These are phyloP conservation scores for Pristionchus exspectatus DNA, from an alignment of 2,888 invertebrate species.

Conservation along the genomic window DNA sequence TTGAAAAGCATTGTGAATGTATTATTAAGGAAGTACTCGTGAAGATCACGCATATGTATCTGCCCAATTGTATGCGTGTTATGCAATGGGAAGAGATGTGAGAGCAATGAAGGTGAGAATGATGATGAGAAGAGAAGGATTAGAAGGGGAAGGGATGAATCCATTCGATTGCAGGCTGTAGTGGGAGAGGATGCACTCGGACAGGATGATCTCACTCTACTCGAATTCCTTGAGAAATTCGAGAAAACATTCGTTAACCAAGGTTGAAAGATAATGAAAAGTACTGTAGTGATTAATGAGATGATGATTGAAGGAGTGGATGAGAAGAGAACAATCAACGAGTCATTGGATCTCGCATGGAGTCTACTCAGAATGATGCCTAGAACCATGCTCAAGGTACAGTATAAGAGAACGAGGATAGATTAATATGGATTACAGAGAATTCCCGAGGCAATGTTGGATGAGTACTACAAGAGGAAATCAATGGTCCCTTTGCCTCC, in stretches of 20 bases:
- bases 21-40: conserved; percentile 90
- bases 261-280: conserved; percentile 79
- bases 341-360: conserved; percentile 99
- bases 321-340: conserved; percentile 98
- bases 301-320: conserved; percentile 89
- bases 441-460: conserved; percentile 94
- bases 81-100: conserved; percentile 94
- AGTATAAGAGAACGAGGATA: background rate
- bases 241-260: conserved; percentile 99
- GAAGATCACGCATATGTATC: conserved; percentile 98
- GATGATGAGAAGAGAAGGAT: background rate
- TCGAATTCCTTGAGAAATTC: conserved; percentile 98
- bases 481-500: background rate
- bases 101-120: conserved; percentile 82
- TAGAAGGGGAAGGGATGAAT: background rate
- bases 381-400: conserved; percentile 94
- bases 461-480: conserved; percentile 92
- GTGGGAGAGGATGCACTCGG: conserved; percentile 98
- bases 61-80: conserved; percentile 89
- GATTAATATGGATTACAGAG: conserved; percentile 81
- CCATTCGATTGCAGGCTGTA: conserved; percentile 52
- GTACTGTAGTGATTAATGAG: background rate
- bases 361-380: conserved; percentile 99
- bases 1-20: background rate
- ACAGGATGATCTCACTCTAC: conserved; percentile 95